Evolutionary conservation across 2,797 vertebrate genomes (phyloP), one percentile per base, ranked within the genome.

Genomic region (Anguilla anguilla): DNA sequence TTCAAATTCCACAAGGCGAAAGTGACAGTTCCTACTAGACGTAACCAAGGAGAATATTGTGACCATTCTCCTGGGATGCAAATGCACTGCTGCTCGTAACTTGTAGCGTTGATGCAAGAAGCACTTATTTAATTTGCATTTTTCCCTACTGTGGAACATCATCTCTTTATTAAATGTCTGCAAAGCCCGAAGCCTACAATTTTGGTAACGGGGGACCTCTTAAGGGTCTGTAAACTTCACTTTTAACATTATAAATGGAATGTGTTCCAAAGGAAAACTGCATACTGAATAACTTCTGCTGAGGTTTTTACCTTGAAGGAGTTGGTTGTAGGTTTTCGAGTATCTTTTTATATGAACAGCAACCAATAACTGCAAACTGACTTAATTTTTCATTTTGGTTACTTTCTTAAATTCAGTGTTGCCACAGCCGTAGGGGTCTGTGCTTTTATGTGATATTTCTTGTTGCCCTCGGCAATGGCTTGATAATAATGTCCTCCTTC

Each of bases 321-420:
- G 77, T 85, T n/a, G n/a, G n/a, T 88, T 51, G 35, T 19, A 79
- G 83, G 88, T 86, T 90, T 88, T 19, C 46, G 46, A 84, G 84
- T 89, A 89, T 83, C 90, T 83, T 81, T 90, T 89, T 90, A 91
- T 90, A 91, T 84, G 88, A 85, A 83, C 86, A 90, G 84, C 89
- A 53, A 28, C 49, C 83, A 90, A 90, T 46, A 59, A 90, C 87
- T 84, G 85, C 89, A 86, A 90, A 93, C 86, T 90, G 88, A 85
- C 93, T 93, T 91, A 91, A 94, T 93, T 91, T 95, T 96, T 96
- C 89, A 96, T 94, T 92, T 94, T 95, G 94, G 92, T 95, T 95
- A 95, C 92, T 95, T 94, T 96, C 11, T 94, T 91, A 95, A 95
- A 95, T 94, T 91, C 93, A 92, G 92, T 92, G 93, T 93, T 83